These are phyloP conservation scores for Myiothlypis coronata DNA, from an alignment of 2,797 vertebrate genomes.

Conservation along the genomic window DNA sequence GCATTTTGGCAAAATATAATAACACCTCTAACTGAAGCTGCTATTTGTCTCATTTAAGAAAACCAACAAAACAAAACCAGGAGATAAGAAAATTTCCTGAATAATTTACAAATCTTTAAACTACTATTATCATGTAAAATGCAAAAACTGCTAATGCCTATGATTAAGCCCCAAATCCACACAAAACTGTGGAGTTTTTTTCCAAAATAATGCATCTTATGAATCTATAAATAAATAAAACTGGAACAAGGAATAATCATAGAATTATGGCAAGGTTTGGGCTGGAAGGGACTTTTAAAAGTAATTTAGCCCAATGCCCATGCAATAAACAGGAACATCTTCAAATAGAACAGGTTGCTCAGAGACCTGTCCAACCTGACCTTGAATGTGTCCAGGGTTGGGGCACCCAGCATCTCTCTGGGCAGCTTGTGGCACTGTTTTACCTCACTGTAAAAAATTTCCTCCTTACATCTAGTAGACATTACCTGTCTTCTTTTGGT, in stretches of 20 bases:
- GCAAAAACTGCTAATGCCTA: neutral
- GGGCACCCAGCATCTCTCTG: no score
- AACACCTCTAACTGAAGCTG: neutral
- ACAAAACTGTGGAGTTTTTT: neutral
- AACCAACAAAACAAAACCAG: neutral
- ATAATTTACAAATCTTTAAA: constrained; percentile 29
- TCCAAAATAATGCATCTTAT: neutral
- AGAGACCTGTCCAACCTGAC: neutral
- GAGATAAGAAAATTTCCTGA: neutral
- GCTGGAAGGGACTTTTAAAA: neutral
- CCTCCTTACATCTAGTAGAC: neutral
- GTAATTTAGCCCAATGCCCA: neutral
- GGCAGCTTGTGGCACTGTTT: neutral
- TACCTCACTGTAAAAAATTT: neutral
- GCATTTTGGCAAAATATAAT: neutral
- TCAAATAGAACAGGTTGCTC: neutral
- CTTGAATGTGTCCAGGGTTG: neutral
- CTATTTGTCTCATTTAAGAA: neutral
- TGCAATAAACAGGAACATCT: neutral
- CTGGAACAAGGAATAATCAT: neutral
- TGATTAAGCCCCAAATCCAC: neutral
- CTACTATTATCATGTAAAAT: neutral
- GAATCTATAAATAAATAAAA: neutral
- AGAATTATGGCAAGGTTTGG: neutral
- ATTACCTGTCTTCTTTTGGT: neutral